phyloP scores from a whole-genome alignment of 1,140 invertebrate species.

The Pinna nobilis region DNA sequence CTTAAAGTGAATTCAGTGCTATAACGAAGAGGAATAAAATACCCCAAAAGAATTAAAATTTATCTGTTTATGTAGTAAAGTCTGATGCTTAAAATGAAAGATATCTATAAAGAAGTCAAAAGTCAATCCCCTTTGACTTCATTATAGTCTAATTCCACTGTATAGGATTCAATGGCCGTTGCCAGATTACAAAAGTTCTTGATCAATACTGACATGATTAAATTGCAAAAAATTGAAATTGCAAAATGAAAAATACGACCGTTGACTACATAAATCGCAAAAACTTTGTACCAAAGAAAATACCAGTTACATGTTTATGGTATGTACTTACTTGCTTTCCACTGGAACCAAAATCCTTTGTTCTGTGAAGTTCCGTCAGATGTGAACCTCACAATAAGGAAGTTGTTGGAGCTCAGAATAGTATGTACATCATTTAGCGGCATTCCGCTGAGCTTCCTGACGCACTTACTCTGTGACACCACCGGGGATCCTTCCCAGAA shows the following conservation, averaged over 20 bases:
- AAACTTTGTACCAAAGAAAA: background rate
- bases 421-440: background rate
- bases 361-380: constrained; percentile 34
- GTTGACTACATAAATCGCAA: too few species aligned
- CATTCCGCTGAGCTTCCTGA: constrained; percentile 27
- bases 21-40: too few species aligned
- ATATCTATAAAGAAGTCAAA: too few species aligned
- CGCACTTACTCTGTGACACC: constrained; percentile 19
- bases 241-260: background rate
- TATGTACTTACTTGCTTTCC: constrained; percentile 38
- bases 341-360: constrained; percentile 37
- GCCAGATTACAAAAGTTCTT: background rate
- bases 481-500: constrained; percentile 39
- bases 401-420: constrained; percentile 44
- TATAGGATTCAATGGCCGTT: background rate
- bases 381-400: constrained; percentile 36
- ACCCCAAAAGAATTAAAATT: too few species aligned
- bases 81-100: too few species aligned
- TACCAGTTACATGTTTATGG: background rate
- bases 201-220: too few species aligned
- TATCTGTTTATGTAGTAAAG: too few species aligned
- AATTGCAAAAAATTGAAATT: background rate
- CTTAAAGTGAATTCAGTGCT: too few species aligned
- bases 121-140: too few species aligned
- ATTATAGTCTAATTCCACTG: background rate